phyloP scores from a whole-genome alignment of 2,797 vertebrate genomes.

The Coracias cyanogaster region DNA sequence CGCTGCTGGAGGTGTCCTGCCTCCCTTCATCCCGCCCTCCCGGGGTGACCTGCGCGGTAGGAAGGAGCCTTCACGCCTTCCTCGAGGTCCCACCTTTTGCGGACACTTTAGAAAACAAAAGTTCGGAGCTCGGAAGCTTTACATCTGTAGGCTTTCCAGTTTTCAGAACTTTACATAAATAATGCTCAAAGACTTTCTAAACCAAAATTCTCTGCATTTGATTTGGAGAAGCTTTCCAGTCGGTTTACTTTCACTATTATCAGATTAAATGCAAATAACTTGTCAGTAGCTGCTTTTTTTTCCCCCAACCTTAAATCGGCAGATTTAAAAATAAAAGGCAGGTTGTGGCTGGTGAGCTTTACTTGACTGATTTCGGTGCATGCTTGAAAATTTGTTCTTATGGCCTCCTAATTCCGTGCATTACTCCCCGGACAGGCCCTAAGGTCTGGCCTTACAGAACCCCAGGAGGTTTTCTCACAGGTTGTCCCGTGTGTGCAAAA shows the following conservation, averaged over 20 bases:
- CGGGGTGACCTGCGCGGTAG: too few species aligned
- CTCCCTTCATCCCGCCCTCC: too few species aligned
- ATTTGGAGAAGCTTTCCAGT: not conserved
- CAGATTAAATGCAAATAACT: not conserved
- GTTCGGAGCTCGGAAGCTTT: not conserved
- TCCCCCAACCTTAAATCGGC: not conserved
- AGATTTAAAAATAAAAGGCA: not conserved
- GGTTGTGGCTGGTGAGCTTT: not conserved
- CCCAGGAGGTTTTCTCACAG: not conserved
- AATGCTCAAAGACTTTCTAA: not conserved
- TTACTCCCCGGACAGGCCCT: not conserved
- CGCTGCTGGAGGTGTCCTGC: too few species aligned
- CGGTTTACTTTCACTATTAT: not conserved
- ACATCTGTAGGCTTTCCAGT: not conserved
- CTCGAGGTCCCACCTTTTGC: not conserved
- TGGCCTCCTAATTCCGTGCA: not conserved
- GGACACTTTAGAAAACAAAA: not conserved
- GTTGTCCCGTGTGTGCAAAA: not conserved
- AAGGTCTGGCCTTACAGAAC: not conserved
- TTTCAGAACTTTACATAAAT: not conserved
- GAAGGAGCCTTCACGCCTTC: too few species aligned
- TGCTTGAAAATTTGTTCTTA: not conserved
- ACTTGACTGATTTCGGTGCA: not conserved
- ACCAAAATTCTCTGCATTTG: not conserved
- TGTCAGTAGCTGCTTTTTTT: not conserved